Conservation (phyloP, 1,140 invertebrate species). For the Ectropis grisescens region DNA sequence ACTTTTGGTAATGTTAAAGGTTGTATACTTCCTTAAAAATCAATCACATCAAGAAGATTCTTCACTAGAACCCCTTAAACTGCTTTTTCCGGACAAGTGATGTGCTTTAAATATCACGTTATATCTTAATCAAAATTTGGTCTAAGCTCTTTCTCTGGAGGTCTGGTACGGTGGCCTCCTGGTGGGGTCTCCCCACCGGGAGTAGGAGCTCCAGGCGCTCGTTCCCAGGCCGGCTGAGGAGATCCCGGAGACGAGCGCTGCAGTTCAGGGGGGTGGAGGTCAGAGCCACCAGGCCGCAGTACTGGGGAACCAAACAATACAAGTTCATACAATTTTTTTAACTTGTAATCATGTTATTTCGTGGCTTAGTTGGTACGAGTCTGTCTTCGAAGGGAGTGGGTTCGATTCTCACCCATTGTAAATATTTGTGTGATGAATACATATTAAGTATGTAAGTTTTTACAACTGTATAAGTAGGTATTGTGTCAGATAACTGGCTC, state of each 20-base stretch:
- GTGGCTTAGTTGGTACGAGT: background rate
- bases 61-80: no score
- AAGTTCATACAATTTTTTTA: no score
- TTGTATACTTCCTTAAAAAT: no score
- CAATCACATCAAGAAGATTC: no score
- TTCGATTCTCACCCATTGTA: no score
- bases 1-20: no score
- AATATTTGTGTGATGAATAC: no score
- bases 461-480: no score
- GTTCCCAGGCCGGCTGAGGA: slow-evolving; percentile 80
- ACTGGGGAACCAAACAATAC: slow-evolving; percentile 67
- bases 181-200: slow-evolving; percentile 86
- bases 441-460: no score
- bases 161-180: slow-evolving; percentile 83
- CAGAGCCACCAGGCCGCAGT: slow-evolving; percentile 86
- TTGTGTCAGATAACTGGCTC: no score
- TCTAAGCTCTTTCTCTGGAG: slow-evolving; percentile 80
- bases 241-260: slow-evolving; percentile 79
- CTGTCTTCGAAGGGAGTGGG: background rate
- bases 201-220: slow-evolving; percentile 87
- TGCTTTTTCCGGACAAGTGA: no score
- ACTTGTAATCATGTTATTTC: background rate
- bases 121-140: slow-evolving; percentile 75
- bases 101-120: no score
- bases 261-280: slow-evolving; percentile 92